A percentile compares a stretch with the other conserved stretches of the same genome.
phyloP scores from a whole-genome alignment of 2,113 vertebrate genomes.

The Opisthocomus hoazin region DNA sequence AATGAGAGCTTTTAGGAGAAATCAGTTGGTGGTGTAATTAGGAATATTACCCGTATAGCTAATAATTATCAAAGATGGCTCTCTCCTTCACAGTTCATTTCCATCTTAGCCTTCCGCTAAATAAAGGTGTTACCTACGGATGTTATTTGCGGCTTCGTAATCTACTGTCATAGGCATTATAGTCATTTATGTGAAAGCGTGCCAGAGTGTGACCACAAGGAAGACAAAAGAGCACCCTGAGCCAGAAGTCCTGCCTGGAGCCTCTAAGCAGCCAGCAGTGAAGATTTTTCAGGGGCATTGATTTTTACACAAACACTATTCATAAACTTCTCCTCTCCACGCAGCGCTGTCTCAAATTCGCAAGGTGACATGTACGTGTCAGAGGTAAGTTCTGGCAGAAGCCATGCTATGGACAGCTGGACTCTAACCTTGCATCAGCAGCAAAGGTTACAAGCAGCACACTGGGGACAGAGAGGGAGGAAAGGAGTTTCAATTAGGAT shows the following conservation, averaged over 20 bases:
- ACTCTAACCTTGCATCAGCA: neutral
- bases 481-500: neutral
- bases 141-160: neutral
- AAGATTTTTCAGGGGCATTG: neutral
- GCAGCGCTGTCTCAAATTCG: neutral
- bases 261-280: neutral
- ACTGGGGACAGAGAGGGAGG: neutral
- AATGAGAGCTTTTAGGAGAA: neutral
- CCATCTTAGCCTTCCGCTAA: neutral
- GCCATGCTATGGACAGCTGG: neutral
- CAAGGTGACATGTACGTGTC: neutral
- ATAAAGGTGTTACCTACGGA: neutral
- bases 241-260: conserved; percentile 13
- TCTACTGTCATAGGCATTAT: neutral
- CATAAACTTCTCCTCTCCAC: neutral
- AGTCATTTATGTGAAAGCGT: neutral
- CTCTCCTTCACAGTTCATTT: conserved; percentile 34
- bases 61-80: neutral
- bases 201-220: neutral
- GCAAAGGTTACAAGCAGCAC: neutral
- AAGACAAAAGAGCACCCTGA: neutral
- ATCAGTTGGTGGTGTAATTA: neutral
- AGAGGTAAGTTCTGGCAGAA: neutral
- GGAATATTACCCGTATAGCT: neutral
- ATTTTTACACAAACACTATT: neutral